phyloP scores from a whole-genome alignment of 2,113 vertebrate species.

The Thunnus thynnus region DNA sequence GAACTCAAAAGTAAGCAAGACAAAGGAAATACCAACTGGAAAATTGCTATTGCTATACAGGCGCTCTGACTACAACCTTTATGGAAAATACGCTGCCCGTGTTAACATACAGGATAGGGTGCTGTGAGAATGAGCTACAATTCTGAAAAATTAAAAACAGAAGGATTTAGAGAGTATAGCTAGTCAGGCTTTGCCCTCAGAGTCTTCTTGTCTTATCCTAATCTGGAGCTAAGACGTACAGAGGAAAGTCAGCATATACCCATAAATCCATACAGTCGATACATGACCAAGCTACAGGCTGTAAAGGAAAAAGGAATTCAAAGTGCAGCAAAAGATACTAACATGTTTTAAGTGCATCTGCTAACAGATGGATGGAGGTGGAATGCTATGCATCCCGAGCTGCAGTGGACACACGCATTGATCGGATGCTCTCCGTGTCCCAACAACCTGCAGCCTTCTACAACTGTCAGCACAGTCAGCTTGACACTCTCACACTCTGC shows the following conservation, averaged over 20 bases:
- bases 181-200: neutral
- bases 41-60: conserved; percentile 13
- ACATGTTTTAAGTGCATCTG: conserved; percentile 68
- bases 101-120: conserved; percentile 58
- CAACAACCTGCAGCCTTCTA: conserved; percentile 46
- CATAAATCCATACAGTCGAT: neutral
- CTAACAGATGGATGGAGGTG: conserved; percentile 68
- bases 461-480: conserved; percentile 67
- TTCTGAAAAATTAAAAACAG: conserved; percentile 43
- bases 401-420: conserved; percentile 39
- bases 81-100: conserved; percentile 71
- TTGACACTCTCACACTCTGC: conserved; percentile 69
- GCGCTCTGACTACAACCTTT: conserved; percentile 22
- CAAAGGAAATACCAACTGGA: conserved; percentile 52
- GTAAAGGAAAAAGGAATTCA: neutral
- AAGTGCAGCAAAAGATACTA: conserved; percentile 13
- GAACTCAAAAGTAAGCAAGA: conserved; percentile 26
- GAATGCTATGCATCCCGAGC: conserved; percentile 52
- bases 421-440: conserved; percentile 48
- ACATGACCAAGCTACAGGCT: neutral
- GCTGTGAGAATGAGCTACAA: conserved; percentile 31
- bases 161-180: neutral
- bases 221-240: neutral
- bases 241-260: neutral
- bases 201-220: neutral